phyloP scores from a whole-genome alignment of 2,888 invertebrate genomes.

The Drosophila infuscata region DNA sequence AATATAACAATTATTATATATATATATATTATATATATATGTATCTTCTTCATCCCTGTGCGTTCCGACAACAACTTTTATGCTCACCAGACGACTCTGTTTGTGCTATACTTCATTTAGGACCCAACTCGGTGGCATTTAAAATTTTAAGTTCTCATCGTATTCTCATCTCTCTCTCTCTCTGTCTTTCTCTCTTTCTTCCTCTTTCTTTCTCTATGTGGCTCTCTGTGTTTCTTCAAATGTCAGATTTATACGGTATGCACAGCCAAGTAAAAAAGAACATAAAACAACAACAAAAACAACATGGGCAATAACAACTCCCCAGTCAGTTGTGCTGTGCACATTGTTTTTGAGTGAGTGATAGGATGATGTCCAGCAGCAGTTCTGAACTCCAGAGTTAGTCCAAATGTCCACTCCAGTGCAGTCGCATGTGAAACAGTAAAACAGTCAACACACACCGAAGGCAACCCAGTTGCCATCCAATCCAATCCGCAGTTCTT shows the following conservation, averaged over 20 bases:
- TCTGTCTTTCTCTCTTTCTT: neutral
- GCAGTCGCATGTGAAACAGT: conserved; percentile 38
- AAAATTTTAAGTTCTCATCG: conserved; percentile 49
- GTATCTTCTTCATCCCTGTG: neutral
- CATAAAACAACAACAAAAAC: conserved; percentile 31
- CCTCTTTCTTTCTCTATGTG: neutral
- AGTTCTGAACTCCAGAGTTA: neutral
- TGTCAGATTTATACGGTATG: conserved; percentile 70
- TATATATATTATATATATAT: neutral
- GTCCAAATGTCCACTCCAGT: conserved; percentile 19
- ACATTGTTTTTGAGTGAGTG: conserved; percentile 39
- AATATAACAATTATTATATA: neutral
- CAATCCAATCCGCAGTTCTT: conserved; percentile 38
- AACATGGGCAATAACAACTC: conserved; percentile 40
- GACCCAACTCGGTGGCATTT: conserved; percentile 38
- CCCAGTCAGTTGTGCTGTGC: conserved; percentile 26
- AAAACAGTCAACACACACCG: conserved; percentile 39
- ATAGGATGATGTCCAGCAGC: conserved; percentile 32
- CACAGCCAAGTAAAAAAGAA: conserved; percentile 41
- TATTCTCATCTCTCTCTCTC: neutral
- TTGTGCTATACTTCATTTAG: conserved; percentile 33
- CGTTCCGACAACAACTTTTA: conserved; percentile 1
- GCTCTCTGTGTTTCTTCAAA: conserved; percentile 29
- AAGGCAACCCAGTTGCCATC: conserved; percentile 8
- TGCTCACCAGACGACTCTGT: conserved; percentile 5